phyloP scores from a whole-genome alignment of 2,888 invertebrate species.

The Heliconius aoede region DNA sequence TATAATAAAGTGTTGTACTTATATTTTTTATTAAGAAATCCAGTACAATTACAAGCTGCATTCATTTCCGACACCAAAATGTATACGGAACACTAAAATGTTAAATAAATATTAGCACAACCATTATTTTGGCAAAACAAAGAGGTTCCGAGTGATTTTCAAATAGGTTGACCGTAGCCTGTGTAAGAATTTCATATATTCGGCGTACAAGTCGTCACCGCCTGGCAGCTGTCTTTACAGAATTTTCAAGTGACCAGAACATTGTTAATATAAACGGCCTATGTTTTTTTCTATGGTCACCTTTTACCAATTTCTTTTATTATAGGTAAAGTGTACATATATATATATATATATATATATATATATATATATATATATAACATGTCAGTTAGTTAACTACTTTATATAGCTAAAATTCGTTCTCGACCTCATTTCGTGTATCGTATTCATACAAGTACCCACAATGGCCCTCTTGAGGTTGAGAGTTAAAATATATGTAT shows the following conservation, averaged over 20 bases:
- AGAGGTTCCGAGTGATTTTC: constrained; percentile 34
- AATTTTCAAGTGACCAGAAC: constrained; percentile 42
- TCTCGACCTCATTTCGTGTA: constrained; percentile 22
- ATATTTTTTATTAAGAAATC: not conserved
- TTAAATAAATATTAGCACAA: constrained; percentile 8
- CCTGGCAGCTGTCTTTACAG: constrained; percentile 40
- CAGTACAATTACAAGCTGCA: not conserved
- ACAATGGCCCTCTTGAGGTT: constrained; percentile 28
- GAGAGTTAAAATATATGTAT: constrained; percentile 26
- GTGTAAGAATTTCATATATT: constrained; percentile 40
- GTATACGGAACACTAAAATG: not conserved
- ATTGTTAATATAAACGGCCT: constrained; percentile 38
- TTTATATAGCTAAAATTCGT: constrained; percentile 20
- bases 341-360: no score
- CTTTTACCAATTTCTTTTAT: not conserved
- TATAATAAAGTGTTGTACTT: not conserved
- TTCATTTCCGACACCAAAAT: not conserved
- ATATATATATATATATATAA: no score
- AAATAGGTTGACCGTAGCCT: constrained; percentile 36
- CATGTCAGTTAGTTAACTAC: constrained; percentile 14
- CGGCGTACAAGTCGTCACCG: constrained; percentile 30
- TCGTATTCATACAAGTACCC: constrained; percentile 25
- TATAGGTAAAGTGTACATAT: not conserved
- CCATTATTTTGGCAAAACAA: constrained; percentile 22
- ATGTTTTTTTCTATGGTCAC: not conserved